A percentile compares a stretch with the other conserved stretches of the same genome.
These are phyloP conservation scores for Metaphire vulgaris DNA, from an alignment of 1,140 invertebrate genomes.

Conservation along the genomic window DNA sequence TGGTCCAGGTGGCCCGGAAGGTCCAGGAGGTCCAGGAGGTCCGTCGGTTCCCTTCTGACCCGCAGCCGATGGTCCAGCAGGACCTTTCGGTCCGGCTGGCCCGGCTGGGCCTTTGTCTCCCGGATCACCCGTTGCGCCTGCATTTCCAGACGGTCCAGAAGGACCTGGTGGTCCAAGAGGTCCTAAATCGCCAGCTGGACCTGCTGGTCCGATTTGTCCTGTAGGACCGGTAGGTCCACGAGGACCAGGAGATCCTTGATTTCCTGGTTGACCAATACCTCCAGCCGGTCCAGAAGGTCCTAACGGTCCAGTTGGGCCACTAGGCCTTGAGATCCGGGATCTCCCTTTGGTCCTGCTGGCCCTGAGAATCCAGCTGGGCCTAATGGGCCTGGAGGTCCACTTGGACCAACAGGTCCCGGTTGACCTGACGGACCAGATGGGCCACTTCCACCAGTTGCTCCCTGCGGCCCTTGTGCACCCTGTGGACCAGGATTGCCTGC, in stretches of 20 bases:
- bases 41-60: neutral
- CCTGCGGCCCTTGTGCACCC: conserved; percentile 5
- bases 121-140: conserved; percentile 13
- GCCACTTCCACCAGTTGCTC: conserved; percentile 1
- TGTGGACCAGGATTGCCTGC: neutral
- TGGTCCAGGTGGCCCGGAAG: neutral
- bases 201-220: conserved; percentile 15
- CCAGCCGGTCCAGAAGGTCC: conserved; percentile 30
- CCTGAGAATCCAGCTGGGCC: conserved; percentile 54
- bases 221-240: conserved; percentile 16
- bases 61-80: neutral
- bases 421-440: conserved; percentile 28
- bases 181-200: neutral
- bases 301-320: conserved; percentile 32
- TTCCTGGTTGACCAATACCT: conserved; percentile 19
- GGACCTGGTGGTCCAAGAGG: conserved; percentile 14
- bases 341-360: conserved; percentile 64
- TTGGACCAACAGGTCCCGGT: conserved; percentile 27
- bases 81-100: neutral
- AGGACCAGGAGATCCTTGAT: conserved; percentile 19
- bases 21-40: neutral
- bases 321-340: conserved; percentile 63
- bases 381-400: conserved; percentile 32
- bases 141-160: conserved; percentile 21
- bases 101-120: conserved; percentile 18